Base-by-base conservation (phyloP, 2,888 invertebrate genomes). In the Leucoma salicis region DNA sequence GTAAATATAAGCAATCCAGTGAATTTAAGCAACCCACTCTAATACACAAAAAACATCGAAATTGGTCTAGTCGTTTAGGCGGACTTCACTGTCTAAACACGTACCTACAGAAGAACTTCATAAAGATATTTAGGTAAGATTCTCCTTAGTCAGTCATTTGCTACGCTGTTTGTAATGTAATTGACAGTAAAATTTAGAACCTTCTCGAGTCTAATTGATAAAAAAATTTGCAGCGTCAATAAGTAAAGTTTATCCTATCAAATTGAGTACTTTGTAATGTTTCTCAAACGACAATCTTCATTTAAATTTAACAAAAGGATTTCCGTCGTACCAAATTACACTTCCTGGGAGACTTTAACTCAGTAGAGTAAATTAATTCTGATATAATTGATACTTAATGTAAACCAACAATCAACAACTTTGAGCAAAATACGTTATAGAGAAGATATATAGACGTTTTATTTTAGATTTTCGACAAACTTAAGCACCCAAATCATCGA, bases 331-430 rank as follows among this genome's bases (percentile, higher is more conserved):
- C 25, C 18, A 46, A 53, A 40, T 42, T 52, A 47, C 31, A 21
- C 31, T 45, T 10, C 38, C 39, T 21, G 14, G 28, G 46, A 45
- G 37, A 28, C 27, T 12, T 39, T 8, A 8, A 34, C 24, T 28
- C 35, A 48, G 46, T 32, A 41, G 36, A 14, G 12, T n/a, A 48
- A 45, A 35, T 51, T 51, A 42, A n/a, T 43, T 49, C 24, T 45
- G 45, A 54, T 21, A 7, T 18, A 18, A 5, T 57, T 48, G 50
- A 42, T 42, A 42, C 38, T 57, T 29, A 2, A 41, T 25, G 7
- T 12, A 14, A 47, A 49, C 42, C 31, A n/a, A 13, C 42, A 35
- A 42, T 34, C 42, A 37, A 50, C 37, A 33, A 25, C 0, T 32
- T 15, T 33, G 3, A 13, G 6, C 13, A n/a, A 15, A 36, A 36